Percentiles rank a stretch among this genome's conserved stretches.
These are phyloP conservation scores for Hycleus cichorii DNA, from an alignment of 1,140 invertebrate genomes.

Conservation along the genomic window DNA sequence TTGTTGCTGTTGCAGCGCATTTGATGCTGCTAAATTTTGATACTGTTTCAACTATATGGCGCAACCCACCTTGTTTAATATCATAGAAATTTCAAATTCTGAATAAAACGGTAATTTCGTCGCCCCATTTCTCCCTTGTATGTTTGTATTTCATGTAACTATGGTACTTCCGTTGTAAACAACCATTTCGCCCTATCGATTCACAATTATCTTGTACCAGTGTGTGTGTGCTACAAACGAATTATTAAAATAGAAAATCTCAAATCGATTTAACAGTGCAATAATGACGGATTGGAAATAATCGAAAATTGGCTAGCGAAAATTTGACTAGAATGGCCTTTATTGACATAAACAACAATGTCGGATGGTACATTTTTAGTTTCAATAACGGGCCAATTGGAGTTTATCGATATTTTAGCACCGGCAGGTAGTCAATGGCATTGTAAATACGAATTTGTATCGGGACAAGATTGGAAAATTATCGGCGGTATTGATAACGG, in stretches of 20 bases:
- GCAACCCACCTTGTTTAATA: too few relatives aligned
- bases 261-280: too few relatives aligned
- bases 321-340: not conserved
- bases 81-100: too few relatives aligned
- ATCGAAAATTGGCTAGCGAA: too few relatives aligned
- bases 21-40: too few relatives aligned
- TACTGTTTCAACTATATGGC: too few relatives aligned
- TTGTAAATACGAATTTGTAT: slow-evolving; percentile 38
- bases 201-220: not conserved
- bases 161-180: not conserved
- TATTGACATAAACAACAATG: slow-evolving; percentile 18
- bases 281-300: too few relatives aligned
- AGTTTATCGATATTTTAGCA: slow-evolving; percentile 32
- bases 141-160: not conserved
- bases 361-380: slow-evolving; percentile 36
- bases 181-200: not conserved
- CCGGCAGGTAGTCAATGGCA: slow-evolving; percentile 30
- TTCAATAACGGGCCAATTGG: slow-evolving; percentile 35
- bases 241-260: too few relatives aligned
- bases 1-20: too few relatives aligned
- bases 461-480: slow-evolving; percentile 37
- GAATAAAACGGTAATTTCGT: too few relatives aligned
- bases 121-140: not conserved
- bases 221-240: slow-evolving; percentile 3
- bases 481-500: slow-evolving; percentile 36